A percentile compares a stretch with the other conserved stretches of the same genome.
phyloP scores from a whole-genome alignment of 2,113 vertebrate species.

The Crotophaga sulcirostris region DNA sequence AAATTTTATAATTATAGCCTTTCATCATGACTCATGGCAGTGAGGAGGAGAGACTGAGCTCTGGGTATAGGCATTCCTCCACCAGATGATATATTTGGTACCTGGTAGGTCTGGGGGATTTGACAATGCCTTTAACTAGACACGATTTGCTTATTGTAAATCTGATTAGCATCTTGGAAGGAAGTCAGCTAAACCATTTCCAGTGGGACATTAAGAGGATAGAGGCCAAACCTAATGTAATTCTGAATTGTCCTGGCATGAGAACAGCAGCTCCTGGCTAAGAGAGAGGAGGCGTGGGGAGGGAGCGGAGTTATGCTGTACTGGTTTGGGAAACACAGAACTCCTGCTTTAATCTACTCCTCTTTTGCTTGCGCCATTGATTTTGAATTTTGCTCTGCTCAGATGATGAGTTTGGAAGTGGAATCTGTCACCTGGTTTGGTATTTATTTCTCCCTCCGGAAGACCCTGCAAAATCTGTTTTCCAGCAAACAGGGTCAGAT shows the following conservation, averaged over 20 bases:
- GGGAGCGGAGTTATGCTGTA: accelerated
- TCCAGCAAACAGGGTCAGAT: neutral
- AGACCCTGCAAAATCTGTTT: neutral
- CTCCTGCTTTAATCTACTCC: neutral
- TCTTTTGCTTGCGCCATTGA: neutral
- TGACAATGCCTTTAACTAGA: neutral
- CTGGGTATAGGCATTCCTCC: neutral
- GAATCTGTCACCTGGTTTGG: neutral
- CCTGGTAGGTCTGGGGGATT: neutral
- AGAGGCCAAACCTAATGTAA: neutral
- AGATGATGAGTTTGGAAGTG: neutral
- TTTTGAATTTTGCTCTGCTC: neutral
- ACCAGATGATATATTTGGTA: neutral
- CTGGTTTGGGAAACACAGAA: accelerated
- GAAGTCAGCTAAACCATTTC: neutral
- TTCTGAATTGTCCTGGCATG: neutral
- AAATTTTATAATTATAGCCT: slow-evolving; percentile 14
- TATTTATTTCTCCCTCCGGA: neutral
- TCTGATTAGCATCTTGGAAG: neutral
- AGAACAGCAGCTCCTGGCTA: neutral
- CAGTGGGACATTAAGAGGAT: neutral
- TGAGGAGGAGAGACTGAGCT: neutral
- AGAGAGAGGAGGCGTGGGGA: neutral
- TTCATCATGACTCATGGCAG: slow-evolving; percentile 38
- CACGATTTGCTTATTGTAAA: neutral